Percentiles rank a stretch among this genome's conserved stretches.
phyloP scores from a whole-genome alignment of 2,888 invertebrate genomes.

The Horisme vitalbata region DNA sequence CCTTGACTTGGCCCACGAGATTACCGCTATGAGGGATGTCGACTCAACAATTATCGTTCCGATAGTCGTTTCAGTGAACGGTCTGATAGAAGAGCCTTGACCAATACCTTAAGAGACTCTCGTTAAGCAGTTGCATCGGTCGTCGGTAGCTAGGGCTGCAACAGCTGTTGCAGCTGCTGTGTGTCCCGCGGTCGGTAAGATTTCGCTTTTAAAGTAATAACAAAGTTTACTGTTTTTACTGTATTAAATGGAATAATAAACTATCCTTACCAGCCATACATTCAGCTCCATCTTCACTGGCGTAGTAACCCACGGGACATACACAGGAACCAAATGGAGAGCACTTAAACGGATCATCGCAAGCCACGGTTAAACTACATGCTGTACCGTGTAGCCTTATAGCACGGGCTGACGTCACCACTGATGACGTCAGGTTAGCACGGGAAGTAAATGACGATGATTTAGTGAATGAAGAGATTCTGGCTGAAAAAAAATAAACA shows the following conservation, averaged over 20 bases:
- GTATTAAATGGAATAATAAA: background rate
- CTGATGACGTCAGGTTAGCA: constrained; percentile 10
- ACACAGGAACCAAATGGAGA: constrained; percentile 52
- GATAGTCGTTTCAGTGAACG: too few relatives aligned
- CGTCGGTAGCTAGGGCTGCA: too few relatives aligned
- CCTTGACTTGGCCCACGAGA: too few relatives aligned
- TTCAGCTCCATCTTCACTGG: constrained; percentile 31
- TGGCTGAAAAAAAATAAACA: constrained; percentile 2
- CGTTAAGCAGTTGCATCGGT: too few relatives aligned
- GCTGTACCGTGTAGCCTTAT: constrained; percentile 35
- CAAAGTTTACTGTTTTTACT: too few relatives aligned
- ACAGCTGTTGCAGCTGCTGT: too few relatives aligned
- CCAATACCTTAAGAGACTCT: too few relatives aligned
- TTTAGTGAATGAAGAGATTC: background rate
- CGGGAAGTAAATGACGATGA: background rate
- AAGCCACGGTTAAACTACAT: constrained; percentile 40
- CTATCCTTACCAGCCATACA: constrained; percentile 65
- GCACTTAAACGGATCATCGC: constrained; percentile 52
- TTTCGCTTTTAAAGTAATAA: too few relatives aligned
- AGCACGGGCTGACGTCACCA: constrained; percentile 4
- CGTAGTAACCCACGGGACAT: constrained; percentile 65
- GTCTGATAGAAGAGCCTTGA: too few relatives aligned
- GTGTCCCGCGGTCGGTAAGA: too few relatives aligned
- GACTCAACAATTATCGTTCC: too few relatives aligned
- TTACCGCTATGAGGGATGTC: too few relatives aligned